phyloP scores from a whole-genome alignment of 2,888 invertebrate genomes.

The Diloba caeruleocephala region DNA sequence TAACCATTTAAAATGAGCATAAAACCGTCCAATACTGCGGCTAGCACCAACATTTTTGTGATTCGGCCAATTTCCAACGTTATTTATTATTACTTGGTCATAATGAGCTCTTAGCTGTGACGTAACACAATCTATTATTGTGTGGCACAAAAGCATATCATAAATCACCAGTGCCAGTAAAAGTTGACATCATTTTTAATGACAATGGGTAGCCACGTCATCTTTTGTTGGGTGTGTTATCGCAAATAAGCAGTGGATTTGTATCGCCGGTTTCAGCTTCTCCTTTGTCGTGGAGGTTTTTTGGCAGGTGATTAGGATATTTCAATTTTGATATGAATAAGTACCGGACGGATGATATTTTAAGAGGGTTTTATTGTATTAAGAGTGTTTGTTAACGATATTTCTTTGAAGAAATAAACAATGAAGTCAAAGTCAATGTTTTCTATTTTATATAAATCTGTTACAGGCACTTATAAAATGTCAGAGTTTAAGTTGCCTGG shows the following conservation, averaged over 20 bases:
- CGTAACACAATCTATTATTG: slow-evolving; percentile 74
- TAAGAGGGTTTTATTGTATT: neutral
- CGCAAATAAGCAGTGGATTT: slow-evolving; percentile 44
- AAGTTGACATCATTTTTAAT: slow-evolving; percentile 82
- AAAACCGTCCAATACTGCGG: slow-evolving; percentile 30
- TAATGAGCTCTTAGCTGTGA: slow-evolving; percentile 76
- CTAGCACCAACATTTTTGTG: slow-evolving; percentile 44
- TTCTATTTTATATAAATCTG: no score
- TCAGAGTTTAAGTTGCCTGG: no score
- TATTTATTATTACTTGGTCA: slow-evolving; percentile 67
- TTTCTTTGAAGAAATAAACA: no score
- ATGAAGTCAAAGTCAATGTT: no score
- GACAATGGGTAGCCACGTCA: slow-evolving; percentile 68
- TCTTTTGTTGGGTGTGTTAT: slow-evolving; percentile 60
- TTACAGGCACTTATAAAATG: no score
- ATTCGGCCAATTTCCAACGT: slow-evolving; percentile 55
- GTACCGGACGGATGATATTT: neutral
- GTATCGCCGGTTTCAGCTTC: slow-evolving; percentile 27
- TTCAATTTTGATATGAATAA: slow-evolving; percentile 20
- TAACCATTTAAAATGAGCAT: slow-evolving; percentile 50
- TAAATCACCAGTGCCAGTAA: slow-evolving; percentile 74
- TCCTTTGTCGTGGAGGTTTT: slow-evolving; percentile 23
- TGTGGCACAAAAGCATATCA: slow-evolving; percentile 67
- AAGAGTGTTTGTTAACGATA: neutral
- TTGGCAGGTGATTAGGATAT: slow-evolving; percentile 39